phyloP scores from a whole-genome alignment of 2,113 vertebrate genomes.

The Corvus cornix region DNA sequence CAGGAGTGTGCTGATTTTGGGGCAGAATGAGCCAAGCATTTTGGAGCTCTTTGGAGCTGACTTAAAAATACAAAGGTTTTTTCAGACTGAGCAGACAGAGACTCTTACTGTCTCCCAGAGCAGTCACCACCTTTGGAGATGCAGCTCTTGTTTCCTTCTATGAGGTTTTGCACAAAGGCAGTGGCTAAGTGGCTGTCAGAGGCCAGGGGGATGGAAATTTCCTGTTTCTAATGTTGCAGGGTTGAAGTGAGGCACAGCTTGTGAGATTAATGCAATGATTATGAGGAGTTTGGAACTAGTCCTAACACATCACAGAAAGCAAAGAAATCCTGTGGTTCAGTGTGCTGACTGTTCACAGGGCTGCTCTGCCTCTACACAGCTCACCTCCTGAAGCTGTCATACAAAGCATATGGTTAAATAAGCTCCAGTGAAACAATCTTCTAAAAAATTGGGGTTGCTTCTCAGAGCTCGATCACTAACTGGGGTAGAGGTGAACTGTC shows the following conservation, averaged over 20 bases:
- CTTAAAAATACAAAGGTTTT: background rate
- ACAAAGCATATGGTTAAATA: background rate
- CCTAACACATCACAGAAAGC: background rate
- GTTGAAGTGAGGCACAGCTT: background rate
- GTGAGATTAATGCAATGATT: background rate
- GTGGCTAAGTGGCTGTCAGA: background rate
- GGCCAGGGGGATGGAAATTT: background rate
- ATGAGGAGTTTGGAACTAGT: background rate
- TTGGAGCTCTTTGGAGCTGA: background rate
- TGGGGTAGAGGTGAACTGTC: background rate
- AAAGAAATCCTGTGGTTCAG: background rate
- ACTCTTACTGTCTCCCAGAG: background rate
- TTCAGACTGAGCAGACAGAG: background rate
- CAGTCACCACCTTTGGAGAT: background rate
- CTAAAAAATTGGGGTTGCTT: background rate
- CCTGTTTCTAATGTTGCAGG: background rate
- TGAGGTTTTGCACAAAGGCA: background rate
- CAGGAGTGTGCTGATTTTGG: background rate
- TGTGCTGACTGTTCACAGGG: background rate
- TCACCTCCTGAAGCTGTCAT: background rate
- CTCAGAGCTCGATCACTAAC: conserved; percentile 1
- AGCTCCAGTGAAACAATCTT: background rate
- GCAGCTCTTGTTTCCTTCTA: background rate
- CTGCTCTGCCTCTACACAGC: background rate
- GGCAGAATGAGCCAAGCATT: background rate